A percentile compares a stretch with the other conserved stretches of the same genome.
phyloP scores from a whole-genome alignment of 2,113 vertebrate species.

The Siphamia tubifer region DNA sequence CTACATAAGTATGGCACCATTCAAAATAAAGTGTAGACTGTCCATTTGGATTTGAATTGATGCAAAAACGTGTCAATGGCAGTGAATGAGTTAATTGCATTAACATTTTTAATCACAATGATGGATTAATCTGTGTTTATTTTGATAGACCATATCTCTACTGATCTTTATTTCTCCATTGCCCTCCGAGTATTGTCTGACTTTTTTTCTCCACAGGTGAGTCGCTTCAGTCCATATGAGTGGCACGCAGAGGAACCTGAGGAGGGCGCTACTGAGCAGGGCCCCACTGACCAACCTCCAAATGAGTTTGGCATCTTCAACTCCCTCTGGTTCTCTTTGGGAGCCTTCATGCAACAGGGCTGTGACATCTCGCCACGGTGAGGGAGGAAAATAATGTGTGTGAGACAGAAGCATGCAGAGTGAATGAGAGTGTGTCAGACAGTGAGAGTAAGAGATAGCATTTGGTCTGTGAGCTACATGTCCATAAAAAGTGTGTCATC shows the following conservation, averaged over 20 bases:
- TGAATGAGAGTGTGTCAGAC: not conserved
- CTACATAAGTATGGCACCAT: too few relatives aligned
- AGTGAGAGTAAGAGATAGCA: not conserved
- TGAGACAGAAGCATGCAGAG: not conserved
- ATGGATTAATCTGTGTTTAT: too few relatives aligned
- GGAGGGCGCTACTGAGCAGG: conserved; percentile 88
- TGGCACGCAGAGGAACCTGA: conserved; percentile 98
- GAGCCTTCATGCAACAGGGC: conserved; percentile 99
- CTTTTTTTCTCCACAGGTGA: conserved; percentile 67
- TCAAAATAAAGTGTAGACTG: too few relatives aligned
- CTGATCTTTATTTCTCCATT: not conserved
- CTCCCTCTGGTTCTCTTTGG: conserved; percentile 99
- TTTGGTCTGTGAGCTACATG: not conserved
- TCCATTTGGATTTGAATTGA: too few relatives aligned
- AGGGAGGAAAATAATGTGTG: conserved; percentile 37
- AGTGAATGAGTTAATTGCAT: too few relatives aligned
- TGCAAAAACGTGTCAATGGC: too few relatives aligned
- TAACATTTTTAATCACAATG: too few relatives aligned
- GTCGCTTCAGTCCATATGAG: conserved; percentile 97
- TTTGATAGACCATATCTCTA: not conserved
- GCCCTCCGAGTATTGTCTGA: not conserved
- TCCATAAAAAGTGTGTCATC: not conserved
- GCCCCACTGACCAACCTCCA: conserved; percentile 93
- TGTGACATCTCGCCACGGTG: conserved; percentile 99
- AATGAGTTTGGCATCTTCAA: conserved; percentile 99